Conservation (phyloP, 2,888 invertebrate species). For the Baccha elongata region DNA sequence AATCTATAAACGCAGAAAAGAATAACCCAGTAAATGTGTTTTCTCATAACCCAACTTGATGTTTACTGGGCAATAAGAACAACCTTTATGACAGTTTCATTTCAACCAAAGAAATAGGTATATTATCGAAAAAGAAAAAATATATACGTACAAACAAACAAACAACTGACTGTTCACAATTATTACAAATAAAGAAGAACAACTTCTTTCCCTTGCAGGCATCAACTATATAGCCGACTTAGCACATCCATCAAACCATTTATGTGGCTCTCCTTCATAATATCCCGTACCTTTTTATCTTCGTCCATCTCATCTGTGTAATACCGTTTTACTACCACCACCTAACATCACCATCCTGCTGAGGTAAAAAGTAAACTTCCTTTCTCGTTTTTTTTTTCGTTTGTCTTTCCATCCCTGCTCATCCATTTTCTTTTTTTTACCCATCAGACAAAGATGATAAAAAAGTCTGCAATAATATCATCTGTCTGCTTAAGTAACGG, state of each 20-base stretch:
- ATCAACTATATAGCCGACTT: background rate
- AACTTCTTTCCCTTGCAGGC: background rate
- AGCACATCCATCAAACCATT: constrained; percentile 41
- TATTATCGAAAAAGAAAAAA: background rate
- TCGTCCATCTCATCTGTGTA: background rate
- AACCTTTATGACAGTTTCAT: no score
- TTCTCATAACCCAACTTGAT: background rate
- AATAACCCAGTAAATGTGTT: background rate
- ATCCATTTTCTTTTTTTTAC: background rate
- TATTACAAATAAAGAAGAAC: background rate
- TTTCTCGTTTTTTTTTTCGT: background rate
- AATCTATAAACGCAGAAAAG: background rate
- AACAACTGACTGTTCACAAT: background rate
- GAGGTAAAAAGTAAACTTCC: constrained; percentile 37
- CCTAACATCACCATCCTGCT: constrained; percentile 17
- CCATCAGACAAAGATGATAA: constrained; percentile 46
- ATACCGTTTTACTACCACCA: constrained; percentile 18
- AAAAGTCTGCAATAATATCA: constrained; percentile 50
- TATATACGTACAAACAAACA: no score
- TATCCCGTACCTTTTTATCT: background rate
- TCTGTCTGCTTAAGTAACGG: constrained; percentile 39
- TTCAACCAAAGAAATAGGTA: no score
- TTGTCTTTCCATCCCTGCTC: background rate
- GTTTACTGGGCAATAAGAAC: no score
- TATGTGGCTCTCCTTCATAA: constrained; percentile 8